phyloP scores from a whole-genome alignment of 2,113 vertebrate species.

The Neotragus pygmaeus region DNA sequence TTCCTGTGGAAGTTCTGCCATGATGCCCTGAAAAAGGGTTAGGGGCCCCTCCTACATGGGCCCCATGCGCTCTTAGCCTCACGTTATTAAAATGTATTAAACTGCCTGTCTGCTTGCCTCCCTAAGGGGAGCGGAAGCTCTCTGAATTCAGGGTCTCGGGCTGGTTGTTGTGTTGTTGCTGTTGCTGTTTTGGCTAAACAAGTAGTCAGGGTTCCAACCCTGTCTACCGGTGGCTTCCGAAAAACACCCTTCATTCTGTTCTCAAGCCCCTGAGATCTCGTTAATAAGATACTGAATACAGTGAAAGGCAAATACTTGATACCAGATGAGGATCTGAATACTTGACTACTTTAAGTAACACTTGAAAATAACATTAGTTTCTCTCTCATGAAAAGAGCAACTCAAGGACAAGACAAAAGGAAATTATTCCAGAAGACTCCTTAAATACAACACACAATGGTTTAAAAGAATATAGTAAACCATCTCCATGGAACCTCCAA shows the following conservation, averaged over 20 bases:
- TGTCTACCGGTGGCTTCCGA: background rate
- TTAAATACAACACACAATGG: background rate
- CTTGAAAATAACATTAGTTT: conserved; percentile 5
- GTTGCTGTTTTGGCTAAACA: background rate
- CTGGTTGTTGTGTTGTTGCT: background rate
- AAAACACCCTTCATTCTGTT: background rate
- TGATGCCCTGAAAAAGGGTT: background rate
- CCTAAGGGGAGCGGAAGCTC: background rate
- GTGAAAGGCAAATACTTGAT: background rate
- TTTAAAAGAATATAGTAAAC: background rate
- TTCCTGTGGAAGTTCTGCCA: background rate
- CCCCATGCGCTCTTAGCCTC: background rate
- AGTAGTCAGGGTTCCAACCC: background rate
- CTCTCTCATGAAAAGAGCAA: background rate
- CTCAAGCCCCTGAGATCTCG: background rate
- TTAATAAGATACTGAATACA: background rate
- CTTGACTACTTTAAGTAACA: background rate
- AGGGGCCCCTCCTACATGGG: background rate
- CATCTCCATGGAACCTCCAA: background rate
- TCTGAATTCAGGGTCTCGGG: background rate
- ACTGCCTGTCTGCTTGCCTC: background rate
- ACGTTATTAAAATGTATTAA: background rate
- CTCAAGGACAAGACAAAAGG: background rate
- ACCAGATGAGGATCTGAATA: background rate
- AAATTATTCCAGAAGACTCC: background rate